These are phyloP conservation scores for Theretra japonica DNA, from an alignment of 2,888 invertebrate genomes.

Conservation along the genomic window DNA sequence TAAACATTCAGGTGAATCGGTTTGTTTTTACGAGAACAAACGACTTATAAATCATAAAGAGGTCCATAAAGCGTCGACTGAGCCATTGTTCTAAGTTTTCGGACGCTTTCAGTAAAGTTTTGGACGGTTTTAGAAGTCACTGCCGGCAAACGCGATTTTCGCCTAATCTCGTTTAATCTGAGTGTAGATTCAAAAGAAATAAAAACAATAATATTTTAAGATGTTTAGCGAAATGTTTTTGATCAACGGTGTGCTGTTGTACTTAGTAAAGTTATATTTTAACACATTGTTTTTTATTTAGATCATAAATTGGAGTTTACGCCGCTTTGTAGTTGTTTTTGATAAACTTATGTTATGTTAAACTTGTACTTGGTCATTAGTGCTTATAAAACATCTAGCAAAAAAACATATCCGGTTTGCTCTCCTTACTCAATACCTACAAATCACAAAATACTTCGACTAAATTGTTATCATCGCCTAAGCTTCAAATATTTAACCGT, in stretches of 20 bases:
- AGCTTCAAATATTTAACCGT: neutral
- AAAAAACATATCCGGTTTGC: no score
- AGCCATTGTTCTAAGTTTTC: constrained; percentile 29
- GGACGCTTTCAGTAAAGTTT: constrained; percentile 19
- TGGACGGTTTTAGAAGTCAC: constrained; percentile 23
- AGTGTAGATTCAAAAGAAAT: constrained; percentile 9
- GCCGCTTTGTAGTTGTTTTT: no score
- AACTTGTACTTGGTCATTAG: no score
- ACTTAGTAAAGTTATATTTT: neutral
- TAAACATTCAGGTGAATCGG: neutral
- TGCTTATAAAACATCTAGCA: no score
- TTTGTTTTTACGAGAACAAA: constrained; percentile 14
- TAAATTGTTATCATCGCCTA: neutral
- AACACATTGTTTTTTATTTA: no score
- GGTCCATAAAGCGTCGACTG: constrained; percentile 11
- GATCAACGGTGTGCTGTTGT: neutral
- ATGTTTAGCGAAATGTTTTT: neutral
- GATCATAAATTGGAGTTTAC: no score
- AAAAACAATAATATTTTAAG: constrained; percentile 16
- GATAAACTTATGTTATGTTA: no score
- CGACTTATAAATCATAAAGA: constrained; percentile 22
- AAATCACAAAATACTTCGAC: neutral
- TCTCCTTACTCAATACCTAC: neutral
- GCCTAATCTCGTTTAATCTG: constrained; percentile 12
- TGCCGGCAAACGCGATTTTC: constrained; percentile 48